Evolutionary conservation across 2,797 vertebrate genomes (phyloP), one percentile per base, ranked within the genome.

Genomic region (Pelobates cultripes): DNA sequence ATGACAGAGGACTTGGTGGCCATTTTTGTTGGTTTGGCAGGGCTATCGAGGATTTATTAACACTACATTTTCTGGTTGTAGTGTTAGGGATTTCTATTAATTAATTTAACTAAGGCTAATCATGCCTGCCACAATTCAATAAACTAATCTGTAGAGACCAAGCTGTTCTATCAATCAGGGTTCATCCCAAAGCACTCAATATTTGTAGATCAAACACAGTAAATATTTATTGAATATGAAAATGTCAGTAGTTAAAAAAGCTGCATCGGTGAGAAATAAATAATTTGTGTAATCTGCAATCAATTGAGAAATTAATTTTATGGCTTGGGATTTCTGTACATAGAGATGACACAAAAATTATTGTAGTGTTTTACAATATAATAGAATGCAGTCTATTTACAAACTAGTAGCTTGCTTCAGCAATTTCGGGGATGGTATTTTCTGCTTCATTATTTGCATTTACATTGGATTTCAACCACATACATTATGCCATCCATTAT

Each of bases 231-330:
- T 75, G 43, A 12, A 13, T 7, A 40, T 43, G 28, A 45, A 73
- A 78, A 51, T 63, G 63, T 66, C 45, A 80, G 78, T 53, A 61
- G 8, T 10, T 51, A 13, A 79, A 57, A 75, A 84, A 57, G 66
- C 72, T 51, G 73, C 82, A 87, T 69, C 80, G 82, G 70, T 44
- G 82, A 43, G 73, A 83, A 88, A 85, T 85, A 88, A 86, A 70
- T 72, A 63, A 67, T 78, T 79, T 73, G 73, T n/a, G 60, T 73
- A 85, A 12, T 0, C 3, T 67, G n/a, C 80, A 85, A 86, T 85
- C 82, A 83, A 42, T 7, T 4, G n/a, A 78, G 84, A 87, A 87
- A 64, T 77, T 87, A 88, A 90, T 87, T 85, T 80, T 42, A 73
- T 66, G 78, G 80, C 70, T 80, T 79, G 80, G 70, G 84, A 75